A percentile compares a stretch with the other conserved stretches of the same genome.
Evolutionary conservation across 2,888 invertebrate genomes (phyloP).

Genomic region (Hyles lineata): DNA sequence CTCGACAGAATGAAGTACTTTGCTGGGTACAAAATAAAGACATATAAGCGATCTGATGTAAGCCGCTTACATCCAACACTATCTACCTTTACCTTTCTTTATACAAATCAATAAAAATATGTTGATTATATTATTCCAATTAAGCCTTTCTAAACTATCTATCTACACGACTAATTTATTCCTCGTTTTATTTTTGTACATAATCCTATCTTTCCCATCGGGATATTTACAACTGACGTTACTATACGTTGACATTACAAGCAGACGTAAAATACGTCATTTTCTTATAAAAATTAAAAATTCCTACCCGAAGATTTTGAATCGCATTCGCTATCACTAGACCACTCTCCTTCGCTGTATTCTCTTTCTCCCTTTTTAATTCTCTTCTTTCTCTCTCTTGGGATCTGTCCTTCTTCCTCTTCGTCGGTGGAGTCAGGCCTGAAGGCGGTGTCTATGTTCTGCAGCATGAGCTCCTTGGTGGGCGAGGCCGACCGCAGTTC

Average conservation of each 20-base stretch:
- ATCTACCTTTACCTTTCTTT: no score
- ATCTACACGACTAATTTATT: no score
- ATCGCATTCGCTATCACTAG: constrained; percentile 71
- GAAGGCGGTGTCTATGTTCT: constrained; percentile 46
- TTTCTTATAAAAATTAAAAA: neutral
- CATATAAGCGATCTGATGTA: no score
- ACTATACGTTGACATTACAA: neutral
- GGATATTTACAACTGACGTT: neutral
- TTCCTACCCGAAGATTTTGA: constrained; percentile 54
- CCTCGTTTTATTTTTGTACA: no score
- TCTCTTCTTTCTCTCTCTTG: constrained; percentile 34
- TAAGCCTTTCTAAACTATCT: no score
- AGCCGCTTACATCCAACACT: no score
- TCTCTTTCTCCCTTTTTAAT: constrained; percentile 53
- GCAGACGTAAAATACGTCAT: neutral
- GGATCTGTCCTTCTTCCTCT: constrained; percentile 51
- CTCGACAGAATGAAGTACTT: no score
- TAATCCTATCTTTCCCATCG: no score
- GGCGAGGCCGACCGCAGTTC: constrained; percentile 71
- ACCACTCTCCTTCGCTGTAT: constrained; percentile 81
- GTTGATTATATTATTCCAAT: no score
- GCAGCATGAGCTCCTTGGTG: constrained; percentile 62
- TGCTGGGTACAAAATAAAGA: no score
- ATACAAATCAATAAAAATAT: no score
- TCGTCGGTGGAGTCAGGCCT: constrained; percentile 53